Percentiles rank a stretch among this genome's conserved stretches.
Evolutionary conservation across 2,888 invertebrate genomes (phyloP).

Genomic region (Caenorhabditis panamensis): DNA sequence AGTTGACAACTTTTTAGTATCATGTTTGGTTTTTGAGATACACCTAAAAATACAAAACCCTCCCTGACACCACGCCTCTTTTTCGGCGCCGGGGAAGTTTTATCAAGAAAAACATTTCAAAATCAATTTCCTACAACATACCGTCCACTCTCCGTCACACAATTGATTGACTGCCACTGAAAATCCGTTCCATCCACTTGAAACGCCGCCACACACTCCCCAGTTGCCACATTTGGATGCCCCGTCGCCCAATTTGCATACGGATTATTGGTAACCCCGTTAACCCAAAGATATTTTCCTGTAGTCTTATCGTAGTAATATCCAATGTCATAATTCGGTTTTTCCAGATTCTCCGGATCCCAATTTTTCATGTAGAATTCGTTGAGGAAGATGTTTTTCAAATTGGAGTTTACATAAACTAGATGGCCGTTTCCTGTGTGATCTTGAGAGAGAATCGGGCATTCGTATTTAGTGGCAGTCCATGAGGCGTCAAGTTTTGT

Average conservation of each 20-base stretch:
- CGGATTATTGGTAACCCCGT: constrained; percentile 57
- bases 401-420: constrained; percentile 50
- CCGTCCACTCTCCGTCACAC: constrained; percentile 34
- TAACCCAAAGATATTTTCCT: constrained; percentile 48
- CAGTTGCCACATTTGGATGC: constrained; percentile 34
- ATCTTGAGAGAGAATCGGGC: constrained; percentile 38
- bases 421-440: constrained; percentile 56
- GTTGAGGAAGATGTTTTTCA: constrained; percentile 54
- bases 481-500: constrained; percentile 57
- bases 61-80: no score
- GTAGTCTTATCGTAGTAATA: constrained; percentile 33
- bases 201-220: constrained; percentile 50
- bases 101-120: no score
- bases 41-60: no score
- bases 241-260: constrained; percentile 51
- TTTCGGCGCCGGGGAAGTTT: no score
- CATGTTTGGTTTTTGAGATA: no score
- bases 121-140: neutral
- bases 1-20: no score
- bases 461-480: constrained; percentile 48
- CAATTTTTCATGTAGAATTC: constrained; percentile 37
- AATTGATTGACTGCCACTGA: constrained; percentile 42
- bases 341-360: constrained; percentile 39
- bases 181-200: constrained; percentile 20
- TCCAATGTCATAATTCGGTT: constrained; percentile 57